A percentile compares a stretch with the other conserved stretches of the same genome.
Conservation (phyloP, 1,140 invertebrate species). For the Lasioglossum albipes region DNA sequence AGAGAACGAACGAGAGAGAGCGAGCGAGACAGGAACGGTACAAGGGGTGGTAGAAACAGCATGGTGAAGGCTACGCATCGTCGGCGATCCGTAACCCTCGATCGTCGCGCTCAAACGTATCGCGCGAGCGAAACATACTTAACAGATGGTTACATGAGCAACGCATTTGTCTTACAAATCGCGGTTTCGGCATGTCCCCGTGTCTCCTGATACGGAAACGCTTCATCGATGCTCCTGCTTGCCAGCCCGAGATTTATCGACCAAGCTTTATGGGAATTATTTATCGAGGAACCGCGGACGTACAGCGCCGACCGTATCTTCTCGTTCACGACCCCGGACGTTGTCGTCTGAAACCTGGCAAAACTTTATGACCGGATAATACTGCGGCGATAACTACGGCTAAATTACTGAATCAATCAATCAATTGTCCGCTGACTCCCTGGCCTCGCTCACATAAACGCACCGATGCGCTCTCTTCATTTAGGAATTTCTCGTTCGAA, state of each 20-base stretch:
- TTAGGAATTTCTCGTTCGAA: too few relatives aligned
- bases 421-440: background rate
- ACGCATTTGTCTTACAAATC: slow-evolving; percentile 49
- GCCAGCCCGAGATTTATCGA: slow-evolving; percentile 15
- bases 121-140: slow-evolving; percentile 51
- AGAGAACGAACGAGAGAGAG: slow-evolving; percentile 10
- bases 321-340: background rate
- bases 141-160: slow-evolving; percentile 53
- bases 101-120: slow-evolving; percentile 52
- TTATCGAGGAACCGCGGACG: background rate
- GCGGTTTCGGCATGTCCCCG: background rate
- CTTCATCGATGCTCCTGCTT: background rate
- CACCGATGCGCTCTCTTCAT: too few relatives aligned
- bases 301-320: background rate
- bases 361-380: background rate
- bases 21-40: background rate
- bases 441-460: too few relatives aligned
- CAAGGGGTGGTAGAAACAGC: background rate
- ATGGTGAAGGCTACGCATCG: slow-evolving; percentile 35
- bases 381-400: background rate
- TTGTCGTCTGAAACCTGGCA: background rate
- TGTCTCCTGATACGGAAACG: background rate
- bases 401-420: background rate
- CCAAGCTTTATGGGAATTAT: background rate
- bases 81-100: slow-evolving; percentile 55